Conservation (phyloP, 1,140 invertebrate species). For the Hylyphantes graminicola region DNA sequence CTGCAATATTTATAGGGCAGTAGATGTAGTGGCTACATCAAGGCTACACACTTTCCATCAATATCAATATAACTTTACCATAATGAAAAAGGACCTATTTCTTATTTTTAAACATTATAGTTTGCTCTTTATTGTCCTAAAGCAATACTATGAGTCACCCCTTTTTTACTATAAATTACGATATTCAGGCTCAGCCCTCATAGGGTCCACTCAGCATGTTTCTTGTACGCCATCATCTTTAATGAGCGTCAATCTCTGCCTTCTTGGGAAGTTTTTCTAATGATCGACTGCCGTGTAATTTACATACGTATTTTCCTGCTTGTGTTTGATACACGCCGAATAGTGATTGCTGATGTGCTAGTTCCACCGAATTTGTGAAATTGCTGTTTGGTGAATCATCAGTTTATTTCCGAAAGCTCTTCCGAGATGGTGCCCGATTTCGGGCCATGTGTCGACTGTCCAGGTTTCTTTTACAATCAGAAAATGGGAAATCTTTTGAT, state of each 20-base stretch:
- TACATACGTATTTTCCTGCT: conserved; percentile 19
- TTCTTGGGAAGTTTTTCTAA: conserved; percentile 35
- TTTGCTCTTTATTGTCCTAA: background rate
- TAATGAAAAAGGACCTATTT: too few species aligned
- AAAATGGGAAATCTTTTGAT: conserved; percentile 16
- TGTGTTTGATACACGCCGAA: background rate
- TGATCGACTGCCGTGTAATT: conserved; percentile 46
- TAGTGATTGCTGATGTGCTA: background rate
- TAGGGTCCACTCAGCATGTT: conserved; percentile 30
- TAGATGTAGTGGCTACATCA: too few species aligned
- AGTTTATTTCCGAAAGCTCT: background rate
- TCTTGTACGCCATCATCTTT: background rate
- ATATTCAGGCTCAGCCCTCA: conserved; percentile 19
- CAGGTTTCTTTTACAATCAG: conserved; percentile 1
- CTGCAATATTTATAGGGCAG: too few species aligned
- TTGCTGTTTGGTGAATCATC: conserved; percentile 31
- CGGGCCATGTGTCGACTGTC: conserved; percentile 45
- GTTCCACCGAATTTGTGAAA: background rate
- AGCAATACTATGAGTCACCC: conserved; percentile 28
- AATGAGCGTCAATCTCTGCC: conserved; percentile 34
- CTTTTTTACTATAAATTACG: background rate
- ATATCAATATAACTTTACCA: too few species aligned
- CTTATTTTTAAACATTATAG: background rate
- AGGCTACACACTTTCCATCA: too few species aligned
- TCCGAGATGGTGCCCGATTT: conserved; percentile 2